Evolutionary conservation across 2,797 vertebrate genomes (phyloP).

Genomic region (Brotula barbata): DNA sequence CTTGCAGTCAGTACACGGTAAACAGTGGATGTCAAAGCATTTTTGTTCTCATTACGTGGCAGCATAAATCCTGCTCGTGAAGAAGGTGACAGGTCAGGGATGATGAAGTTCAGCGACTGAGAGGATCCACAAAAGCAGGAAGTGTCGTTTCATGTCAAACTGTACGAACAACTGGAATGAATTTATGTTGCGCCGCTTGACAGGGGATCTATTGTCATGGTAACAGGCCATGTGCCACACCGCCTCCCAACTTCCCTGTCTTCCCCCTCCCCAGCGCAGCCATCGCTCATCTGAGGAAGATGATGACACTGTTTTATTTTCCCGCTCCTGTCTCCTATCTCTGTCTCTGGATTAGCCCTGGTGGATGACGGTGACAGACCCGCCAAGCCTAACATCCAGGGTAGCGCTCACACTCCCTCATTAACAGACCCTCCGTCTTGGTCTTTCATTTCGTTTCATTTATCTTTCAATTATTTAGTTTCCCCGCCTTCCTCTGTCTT

Average conservation of each 20-base stretch:
- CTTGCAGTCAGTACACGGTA: constrained; percentile 27
- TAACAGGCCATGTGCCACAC: constrained; percentile 73
- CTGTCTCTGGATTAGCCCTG: constrained; percentile 36
- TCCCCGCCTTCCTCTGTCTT: constrained; percentile 28
- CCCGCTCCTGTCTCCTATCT: constrained; percentile 18
- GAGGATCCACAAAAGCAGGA: background rate
- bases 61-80: constrained; percentile 17
- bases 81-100: constrained; percentile 20
- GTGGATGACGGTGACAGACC: constrained; percentile 26
- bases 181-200: constrained; percentile 68
- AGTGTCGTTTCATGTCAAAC: constrained; percentile 14
- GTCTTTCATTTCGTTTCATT: constrained; percentile 25
- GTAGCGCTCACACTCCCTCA: constrained; percentile 32
- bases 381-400: constrained; percentile 9
- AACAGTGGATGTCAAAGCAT: constrained; percentile 30
- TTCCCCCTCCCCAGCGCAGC: constrained; percentile 27
- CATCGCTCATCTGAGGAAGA: constrained; percentile 41
- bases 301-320: constrained; percentile 30
- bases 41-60: constrained; percentile 35
- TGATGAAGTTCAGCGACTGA: constrained; percentile 35
- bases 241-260: constrained; percentile 48
- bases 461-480: constrained; percentile 21
- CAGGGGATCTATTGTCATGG: constrained; percentile 73
- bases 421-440: constrained; percentile 42
- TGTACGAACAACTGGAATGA: constrained; percentile 46